Evolutionary conservation across 2,113 vertebrate genomes (phyloP).

Genomic region (Kryptolebias marmoratus): DNA sequence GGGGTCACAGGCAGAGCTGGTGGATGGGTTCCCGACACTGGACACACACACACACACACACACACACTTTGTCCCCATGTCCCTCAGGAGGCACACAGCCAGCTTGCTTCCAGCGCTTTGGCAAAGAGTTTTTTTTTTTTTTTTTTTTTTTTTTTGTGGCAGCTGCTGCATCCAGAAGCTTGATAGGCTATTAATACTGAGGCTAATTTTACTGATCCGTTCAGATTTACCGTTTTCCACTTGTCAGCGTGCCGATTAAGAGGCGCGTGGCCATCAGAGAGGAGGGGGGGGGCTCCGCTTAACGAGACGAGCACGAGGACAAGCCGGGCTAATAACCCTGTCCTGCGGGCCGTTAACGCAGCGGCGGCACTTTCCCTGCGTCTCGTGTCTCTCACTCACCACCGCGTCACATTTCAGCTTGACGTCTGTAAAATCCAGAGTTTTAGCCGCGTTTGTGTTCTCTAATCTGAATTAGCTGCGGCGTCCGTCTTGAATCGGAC

Average conservation of each 20-base stretch:
- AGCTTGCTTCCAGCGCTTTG: conserved; percentile 75
- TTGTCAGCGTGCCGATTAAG: conserved; percentile 80
- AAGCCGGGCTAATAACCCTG: conserved; percentile 53
- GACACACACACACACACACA: conserved; percentile 9
- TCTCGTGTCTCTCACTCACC: not conserved
- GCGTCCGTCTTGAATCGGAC: too few relatives aligned
- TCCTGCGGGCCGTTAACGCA: conserved; percentile 1
- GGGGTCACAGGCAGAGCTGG: conserved; percentile 62
- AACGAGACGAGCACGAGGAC: conserved; percentile 59
- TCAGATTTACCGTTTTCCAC: conserved; percentile 78
- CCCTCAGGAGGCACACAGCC: conserved; percentile 68
- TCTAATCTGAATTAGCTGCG: too few relatives aligned
- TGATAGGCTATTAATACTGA: conserved; percentile 82
- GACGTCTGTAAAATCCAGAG: too few relatives aligned
- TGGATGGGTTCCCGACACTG: conserved; percentile 67
- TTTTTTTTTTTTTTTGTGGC: conserved; percentile 51
- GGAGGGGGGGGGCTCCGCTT: conserved; percentile 43
- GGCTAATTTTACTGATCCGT: conserved; percentile 83
- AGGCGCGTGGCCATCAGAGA: conserved; percentile 74
- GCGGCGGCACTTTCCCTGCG: conserved; percentile 14
- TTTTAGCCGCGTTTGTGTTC: too few relatives aligned
- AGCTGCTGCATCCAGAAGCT: conserved; percentile 82
- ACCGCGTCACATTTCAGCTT: too few relatives aligned
- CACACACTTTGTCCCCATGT: conserved; percentile 42
- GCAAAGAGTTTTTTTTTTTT: conserved; percentile 56